Percentiles rank a stretch among this genome's conserved stretches.
Conservation (phyloP, 2,888 invertebrate species). For the Cactoblastis cactorum region DNA sequence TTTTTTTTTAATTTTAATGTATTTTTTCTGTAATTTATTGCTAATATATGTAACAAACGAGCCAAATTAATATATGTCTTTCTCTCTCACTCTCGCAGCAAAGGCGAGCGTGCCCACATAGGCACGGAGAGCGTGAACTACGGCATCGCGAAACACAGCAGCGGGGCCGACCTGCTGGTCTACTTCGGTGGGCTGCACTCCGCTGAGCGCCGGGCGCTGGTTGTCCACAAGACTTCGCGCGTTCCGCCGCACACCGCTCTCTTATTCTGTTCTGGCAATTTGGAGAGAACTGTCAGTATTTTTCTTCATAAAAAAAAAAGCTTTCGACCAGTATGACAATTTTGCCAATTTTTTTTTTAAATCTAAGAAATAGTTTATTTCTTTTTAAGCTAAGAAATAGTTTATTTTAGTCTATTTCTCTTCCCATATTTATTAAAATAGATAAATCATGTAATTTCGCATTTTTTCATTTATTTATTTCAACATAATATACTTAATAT, state of each 20-base stretch:
- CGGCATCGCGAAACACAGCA: constrained; percentile 52
- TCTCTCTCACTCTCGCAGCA: constrained; percentile 56
- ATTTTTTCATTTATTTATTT: no score
- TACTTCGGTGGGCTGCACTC: constrained; percentile 80
- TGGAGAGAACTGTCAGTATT: constrained; percentile 26
- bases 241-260: constrained; percentile 80
- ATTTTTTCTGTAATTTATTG: no score
- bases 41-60: constrained; percentile 22
- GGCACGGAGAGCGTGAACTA: constrained; percentile 83
- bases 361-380: no score
- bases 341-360: no score
- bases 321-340: no score
- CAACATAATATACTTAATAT: no score
- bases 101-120: constrained; percentile 77
- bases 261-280: constrained; percentile 65
- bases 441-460: no score
- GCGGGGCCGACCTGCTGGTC: constrained; percentile 62
- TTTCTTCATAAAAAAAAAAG: no score
- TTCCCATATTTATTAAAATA: no score
- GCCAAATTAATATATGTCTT: background rate
- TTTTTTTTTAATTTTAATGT: no score
- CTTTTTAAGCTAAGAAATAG: no score
- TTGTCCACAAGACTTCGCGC: constrained; percentile 79
- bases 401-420: no score
- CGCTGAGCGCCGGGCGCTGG: constrained; percentile 69